Percentiles rank a stretch among this genome's conserved stretches.
Evolutionary conservation across 2,113 vertebrate species (phyloP).

Genomic region (Hypomesus transpacificus): DNA sequence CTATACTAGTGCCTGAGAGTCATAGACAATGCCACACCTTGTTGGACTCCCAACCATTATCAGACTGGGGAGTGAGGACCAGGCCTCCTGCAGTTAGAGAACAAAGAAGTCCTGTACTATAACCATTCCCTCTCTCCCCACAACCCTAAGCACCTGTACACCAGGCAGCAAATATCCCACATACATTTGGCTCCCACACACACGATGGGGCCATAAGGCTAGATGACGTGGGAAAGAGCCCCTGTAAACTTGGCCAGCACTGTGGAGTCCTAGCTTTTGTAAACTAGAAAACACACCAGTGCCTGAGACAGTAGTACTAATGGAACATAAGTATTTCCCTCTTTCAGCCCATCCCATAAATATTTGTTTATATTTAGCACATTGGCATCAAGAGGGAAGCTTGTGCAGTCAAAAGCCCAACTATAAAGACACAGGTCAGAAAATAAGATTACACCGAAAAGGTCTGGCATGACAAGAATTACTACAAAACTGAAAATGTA

Average conservation of each 20-base stretch:
- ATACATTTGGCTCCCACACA: constrained; percentile 1
- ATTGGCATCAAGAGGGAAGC: no score
- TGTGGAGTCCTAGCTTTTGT: not conserved
- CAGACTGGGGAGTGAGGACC: not conserved
- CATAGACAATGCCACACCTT: not conserved
- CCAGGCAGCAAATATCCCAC: constrained; percentile 41
- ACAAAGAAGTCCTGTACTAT: constrained; percentile 11
- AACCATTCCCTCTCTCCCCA: not conserved
- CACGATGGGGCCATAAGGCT: constrained; percentile 14
- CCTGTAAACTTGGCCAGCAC: not conserved
- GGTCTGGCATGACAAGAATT: no score
- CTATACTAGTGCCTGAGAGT: not conserved
- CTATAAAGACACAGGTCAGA: no score
- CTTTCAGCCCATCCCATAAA: no score
- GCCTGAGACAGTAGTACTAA: no score
- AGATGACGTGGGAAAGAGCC: constrained; percentile 15
- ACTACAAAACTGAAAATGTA: no score
- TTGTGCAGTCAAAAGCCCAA: no score
- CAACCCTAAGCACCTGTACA: constrained; percentile 19
- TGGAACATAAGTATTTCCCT: no score
- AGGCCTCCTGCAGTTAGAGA: not conserved
- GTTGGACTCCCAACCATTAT: not conserved
- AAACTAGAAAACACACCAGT: no score
- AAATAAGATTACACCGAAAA: no score
- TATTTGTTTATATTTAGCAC: no score